These are phyloP conservation scores for Reticulitermes lucifugus DNA, from an alignment of 2,888 invertebrate genomes.

Conservation along the genomic window DNA sequence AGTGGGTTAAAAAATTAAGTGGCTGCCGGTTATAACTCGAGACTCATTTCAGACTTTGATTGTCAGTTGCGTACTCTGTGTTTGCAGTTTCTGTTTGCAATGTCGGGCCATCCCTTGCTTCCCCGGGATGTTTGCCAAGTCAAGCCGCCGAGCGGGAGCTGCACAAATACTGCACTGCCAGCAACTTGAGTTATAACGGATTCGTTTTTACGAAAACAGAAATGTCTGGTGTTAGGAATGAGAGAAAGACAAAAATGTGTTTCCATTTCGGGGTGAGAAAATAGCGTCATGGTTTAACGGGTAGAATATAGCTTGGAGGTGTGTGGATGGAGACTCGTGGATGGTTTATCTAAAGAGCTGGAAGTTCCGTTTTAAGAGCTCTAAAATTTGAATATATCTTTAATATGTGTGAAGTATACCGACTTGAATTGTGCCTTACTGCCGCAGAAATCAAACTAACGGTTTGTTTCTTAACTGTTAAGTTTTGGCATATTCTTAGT, in stretches of 20 bases:
- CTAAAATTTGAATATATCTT: no score
- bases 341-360: no score
- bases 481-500: no score
- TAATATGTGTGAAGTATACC: no score
- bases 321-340: neutral
- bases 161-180: neutral
- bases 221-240: neutral
- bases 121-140: slow-evolving; percentile 16
- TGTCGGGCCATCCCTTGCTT: neutral
- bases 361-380: no score
- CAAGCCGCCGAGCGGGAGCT: neutral
- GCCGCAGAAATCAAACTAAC: no score
- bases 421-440: no score
- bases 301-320: neutral
- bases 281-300: neutral
- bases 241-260: neutral
- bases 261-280: neutral
- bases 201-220: neutral
- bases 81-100: neutral
- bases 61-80: neutral
- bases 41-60: neutral
- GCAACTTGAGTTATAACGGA: neutral
- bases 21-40: neutral
- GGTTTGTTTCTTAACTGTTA: no score
- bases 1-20: neutral